These are phyloP conservation scores for Cotesia chilonis DNA, from an alignment of 1,140 invertebrate genomes.

Conservation along the genomic window DNA sequence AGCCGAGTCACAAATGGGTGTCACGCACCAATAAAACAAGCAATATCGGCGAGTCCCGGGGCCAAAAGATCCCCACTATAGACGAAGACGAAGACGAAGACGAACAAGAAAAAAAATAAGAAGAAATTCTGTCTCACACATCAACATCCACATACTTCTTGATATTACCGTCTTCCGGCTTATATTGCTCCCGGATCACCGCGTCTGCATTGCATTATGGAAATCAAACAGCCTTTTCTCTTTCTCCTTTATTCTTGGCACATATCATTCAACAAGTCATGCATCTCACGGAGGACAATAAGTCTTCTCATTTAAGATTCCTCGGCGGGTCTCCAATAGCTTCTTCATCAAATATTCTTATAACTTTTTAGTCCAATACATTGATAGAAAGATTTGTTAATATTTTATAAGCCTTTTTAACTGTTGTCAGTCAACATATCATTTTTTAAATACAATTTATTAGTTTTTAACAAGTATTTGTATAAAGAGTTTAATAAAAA, in stretches of 20 bases:
- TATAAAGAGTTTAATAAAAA: too few species aligned
- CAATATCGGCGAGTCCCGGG: conserved; percentile 57
- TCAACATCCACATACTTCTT: conserved; percentile 15
- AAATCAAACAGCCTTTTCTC: conserved; percentile 34
- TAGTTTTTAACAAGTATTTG: too few species aligned
- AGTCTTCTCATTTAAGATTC: conserved; percentile 15
- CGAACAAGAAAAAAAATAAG: too few species aligned
- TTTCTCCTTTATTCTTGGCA: conserved; percentile 2
- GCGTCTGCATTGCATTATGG: conserved; percentile 58
- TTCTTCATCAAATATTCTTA: conserved; percentile 1
- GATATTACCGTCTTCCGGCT: conserved; percentile 25
- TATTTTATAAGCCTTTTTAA: too few species aligned
- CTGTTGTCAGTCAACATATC: too few species aligned
- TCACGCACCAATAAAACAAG: conserved; percentile 61
- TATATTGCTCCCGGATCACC: conserved; percentile 60
- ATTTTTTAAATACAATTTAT: too few species aligned
- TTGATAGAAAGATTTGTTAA: too few species aligned
- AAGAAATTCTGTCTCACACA: conserved; percentile 33
- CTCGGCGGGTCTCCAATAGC: conserved; percentile 18
- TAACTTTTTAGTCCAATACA: too few species aligned
- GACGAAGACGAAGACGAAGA: too few species aligned
- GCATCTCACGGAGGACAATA: too few species aligned
- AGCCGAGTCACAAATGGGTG: conserved; percentile 45
- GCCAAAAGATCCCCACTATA: conserved; percentile 44
- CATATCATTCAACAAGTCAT: neutral